Evolutionary conservation across 2,888 invertebrate genomes (phyloP), one percentile per base, ranked within the genome.

Genomic region (Synergus laeviventris): DNA sequence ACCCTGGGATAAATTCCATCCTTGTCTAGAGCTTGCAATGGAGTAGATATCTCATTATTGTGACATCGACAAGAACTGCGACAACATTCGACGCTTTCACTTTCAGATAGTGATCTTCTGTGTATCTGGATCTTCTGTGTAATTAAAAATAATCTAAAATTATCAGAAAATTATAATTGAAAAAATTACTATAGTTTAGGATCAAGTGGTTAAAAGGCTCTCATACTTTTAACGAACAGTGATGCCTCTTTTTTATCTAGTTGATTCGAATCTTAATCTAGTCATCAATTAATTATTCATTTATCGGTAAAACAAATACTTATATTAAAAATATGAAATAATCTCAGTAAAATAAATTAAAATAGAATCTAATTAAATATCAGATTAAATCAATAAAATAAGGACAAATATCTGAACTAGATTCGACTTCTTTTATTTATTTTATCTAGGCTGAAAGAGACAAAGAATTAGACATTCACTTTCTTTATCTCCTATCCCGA

Each of bases 91-190:
- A 70, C 61, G 31, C 21, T 81, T 56, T 85, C 84, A 70, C 85
- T 81, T 18, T 87, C 87, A 74, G 87, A 88, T 64, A 86, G 75
- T 24, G 87, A 87, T 81, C 87, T 85, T 73, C 82, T 83, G 39
- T 82, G 79, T 54, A 60, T 76, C 31, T 74, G 78, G 24, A 74
- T 31, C 64, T 76, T 76, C 83, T 84, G 79, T 56, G 21, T 2
- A 56, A 81, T 81, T 16, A 45, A 70, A 59, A 78, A 62, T 61
- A 73, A 14, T 60, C 31, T 1, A 4, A 36, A 39, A 39, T 39
- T 39, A n/a, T n/a, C n/a, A n/a, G n/a, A n/a, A n/a, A n/a, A n/a
- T n/a, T n/a, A n/a, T n/a, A n/a, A n/a, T n/a, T n/a, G n/a, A n/a
- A n/a, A n/a, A n/a, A n/a, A 49, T 73, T 54, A 38, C 21, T 70